Conservation (phyloP, 1,140 invertebrate species). For the Condylostylus longicornis region DNA sequence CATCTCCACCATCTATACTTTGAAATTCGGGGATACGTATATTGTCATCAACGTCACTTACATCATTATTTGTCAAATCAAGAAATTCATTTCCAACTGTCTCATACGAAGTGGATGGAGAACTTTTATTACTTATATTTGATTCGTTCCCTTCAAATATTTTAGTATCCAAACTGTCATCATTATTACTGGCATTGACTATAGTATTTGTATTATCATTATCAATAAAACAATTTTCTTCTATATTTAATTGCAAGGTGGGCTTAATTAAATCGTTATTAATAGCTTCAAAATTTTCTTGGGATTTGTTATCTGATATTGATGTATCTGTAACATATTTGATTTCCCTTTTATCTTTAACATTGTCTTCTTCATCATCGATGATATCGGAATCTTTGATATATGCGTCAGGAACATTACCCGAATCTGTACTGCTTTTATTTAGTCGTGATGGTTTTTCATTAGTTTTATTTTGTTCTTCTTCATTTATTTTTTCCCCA, state of each 20-base stretch:
- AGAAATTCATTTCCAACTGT: constrained; percentile 30
- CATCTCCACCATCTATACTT: constrained; percentile 26
- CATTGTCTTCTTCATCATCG: constrained; percentile 16
- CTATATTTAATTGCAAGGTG: background rate
- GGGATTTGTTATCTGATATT: background rate
- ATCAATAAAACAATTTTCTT: constrained; percentile 1
- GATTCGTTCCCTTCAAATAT: background rate
- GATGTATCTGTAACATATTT: background rate
- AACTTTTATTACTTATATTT: constrained; percentile 17
- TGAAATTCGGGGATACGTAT: constrained; percentile 25
- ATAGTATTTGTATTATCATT: background rate
- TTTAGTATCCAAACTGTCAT: constrained; percentile 3
- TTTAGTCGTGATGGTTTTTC: constrained; percentile 21
- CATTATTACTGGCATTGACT: constrained; percentile 3
- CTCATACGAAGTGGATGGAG: constrained; percentile 27
- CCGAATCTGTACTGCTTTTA: constrained; percentile 32
- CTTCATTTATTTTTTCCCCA: constrained; percentile 19
- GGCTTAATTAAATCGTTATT: too few relatives aligned
- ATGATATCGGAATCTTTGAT: too few relatives aligned
- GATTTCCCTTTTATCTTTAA: background rate
- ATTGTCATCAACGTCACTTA: constrained; percentile 7
- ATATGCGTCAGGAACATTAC: constrained; percentile 35
- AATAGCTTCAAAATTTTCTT: too few relatives aligned
- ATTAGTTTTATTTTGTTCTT: constrained; percentile 4
- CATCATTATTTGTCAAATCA: constrained; percentile 3